phyloP scores from a whole-genome alignment of 23 tunicate genomes.

The Halocynthia roretzi region DNA sequence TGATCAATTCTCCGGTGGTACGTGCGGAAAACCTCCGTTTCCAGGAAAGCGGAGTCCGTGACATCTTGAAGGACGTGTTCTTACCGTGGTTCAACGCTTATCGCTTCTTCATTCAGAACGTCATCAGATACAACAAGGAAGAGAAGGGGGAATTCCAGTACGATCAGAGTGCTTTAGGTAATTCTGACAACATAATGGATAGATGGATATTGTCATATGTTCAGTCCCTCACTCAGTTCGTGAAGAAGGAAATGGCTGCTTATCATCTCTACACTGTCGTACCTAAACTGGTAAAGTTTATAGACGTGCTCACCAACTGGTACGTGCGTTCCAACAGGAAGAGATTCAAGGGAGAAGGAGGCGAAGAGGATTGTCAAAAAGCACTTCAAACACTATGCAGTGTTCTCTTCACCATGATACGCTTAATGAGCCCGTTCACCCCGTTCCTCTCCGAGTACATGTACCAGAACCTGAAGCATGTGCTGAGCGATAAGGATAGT shows the following conservation, averaged over 20 bases:
- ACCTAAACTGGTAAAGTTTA: constrained; percentile 82
- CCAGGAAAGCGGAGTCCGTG: constrained; percentile 78
- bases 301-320: constrained; percentile 98
- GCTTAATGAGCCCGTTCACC: constrained; percentile 84
- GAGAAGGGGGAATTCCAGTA: constrained; percentile 49
- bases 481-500: constrained; percentile 42
- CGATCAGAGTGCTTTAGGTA: constrained; percentile 56
- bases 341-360: constrained; percentile 89
- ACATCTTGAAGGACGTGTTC: constrained; percentile 90
- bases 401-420: constrained; percentile 67
- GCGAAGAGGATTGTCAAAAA: constrained; percentile 79
- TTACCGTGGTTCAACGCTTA: constrained; percentile 99
- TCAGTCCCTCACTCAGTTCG: constrained; percentile 68
- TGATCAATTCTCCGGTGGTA: constrained; percentile 94
- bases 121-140: constrained; percentile 85
- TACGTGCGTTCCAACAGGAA: constrained; percentile 92
- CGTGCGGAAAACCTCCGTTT: constrained; percentile 87
- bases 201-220: constrained; percentile 88
- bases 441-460: constrained; percentile 96
- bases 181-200: constrained; percentile 87
- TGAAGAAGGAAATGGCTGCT: constrained; percentile 87
- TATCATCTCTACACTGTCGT: constrained; percentile 90
- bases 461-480: constrained; percentile 76
- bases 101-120: constrained; percentile 77
- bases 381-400: constrained; percentile 88